phyloP scores from a whole-genome alignment of 2,888 invertebrate species.

The Parthenolecanium corni region DNA sequence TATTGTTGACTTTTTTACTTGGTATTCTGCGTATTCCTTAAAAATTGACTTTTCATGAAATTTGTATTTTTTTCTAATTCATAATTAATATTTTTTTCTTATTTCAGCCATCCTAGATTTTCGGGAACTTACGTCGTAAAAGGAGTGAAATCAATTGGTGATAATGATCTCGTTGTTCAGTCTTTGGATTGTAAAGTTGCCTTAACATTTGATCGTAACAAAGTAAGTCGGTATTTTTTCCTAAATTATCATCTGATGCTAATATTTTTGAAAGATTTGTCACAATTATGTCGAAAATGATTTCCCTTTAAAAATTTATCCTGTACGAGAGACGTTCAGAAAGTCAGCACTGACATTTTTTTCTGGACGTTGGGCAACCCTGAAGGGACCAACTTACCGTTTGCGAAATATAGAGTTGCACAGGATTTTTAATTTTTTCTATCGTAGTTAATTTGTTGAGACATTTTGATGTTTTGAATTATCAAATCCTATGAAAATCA shows the following conservation, averaged over 20 bases:
- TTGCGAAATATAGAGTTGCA: too few species aligned
- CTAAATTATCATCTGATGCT: background rate
- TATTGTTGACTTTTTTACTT: too few species aligned
- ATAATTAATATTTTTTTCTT: conserved; percentile 27
- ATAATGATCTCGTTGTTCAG: conserved; percentile 77
- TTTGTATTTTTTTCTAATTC: too few species aligned
- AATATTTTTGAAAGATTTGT: background rate
- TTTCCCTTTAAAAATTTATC: background rate
- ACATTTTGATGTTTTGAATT: too few species aligned
- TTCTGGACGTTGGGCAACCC: too few species aligned
- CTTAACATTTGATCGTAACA: conserved; percentile 64
- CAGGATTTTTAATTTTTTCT: too few species aligned
- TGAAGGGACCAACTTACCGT: too few species aligned
- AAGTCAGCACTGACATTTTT: too few species aligned
- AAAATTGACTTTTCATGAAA: too few species aligned
- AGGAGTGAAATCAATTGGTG: conserved; percentile 84
- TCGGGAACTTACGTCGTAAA: conserved; percentile 86
- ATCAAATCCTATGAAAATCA: too few species aligned
- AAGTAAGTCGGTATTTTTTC: conserved; percentile 40
- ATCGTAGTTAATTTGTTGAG: too few species aligned
- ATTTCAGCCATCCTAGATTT: conserved; percentile 73
- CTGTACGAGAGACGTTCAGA: background rate
- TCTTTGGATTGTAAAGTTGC: conserved; percentile 65
- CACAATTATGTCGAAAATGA: background rate
- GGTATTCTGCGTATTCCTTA: too few species aligned